Conservation (phyloP, 2,113 vertebrate species). For the Columba janthina region DNA sequence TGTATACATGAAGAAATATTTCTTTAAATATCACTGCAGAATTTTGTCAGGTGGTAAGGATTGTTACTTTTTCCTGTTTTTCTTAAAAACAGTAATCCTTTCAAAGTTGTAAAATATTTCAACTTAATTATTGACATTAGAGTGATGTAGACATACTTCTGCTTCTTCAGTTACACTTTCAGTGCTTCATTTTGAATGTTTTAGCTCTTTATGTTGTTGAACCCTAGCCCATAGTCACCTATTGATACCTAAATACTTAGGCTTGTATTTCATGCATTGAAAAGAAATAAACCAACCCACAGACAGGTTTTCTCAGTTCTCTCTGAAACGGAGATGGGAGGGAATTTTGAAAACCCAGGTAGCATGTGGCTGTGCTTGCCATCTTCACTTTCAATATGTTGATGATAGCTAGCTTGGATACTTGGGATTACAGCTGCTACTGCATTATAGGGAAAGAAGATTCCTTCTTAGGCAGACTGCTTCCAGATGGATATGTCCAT, state of each 20-base stretch:
- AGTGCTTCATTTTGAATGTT: background rate
- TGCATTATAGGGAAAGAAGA: background rate
- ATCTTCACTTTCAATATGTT: rapidly evolving
- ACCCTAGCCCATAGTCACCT: background rate
- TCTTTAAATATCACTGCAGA: background rate
- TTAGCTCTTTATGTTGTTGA: background rate
- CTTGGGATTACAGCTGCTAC: background rate
- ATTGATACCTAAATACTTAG: background rate
- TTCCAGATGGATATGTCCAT: rapidly evolving
- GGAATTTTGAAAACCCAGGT: background rate
- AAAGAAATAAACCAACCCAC: background rate
- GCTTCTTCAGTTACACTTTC: background rate
- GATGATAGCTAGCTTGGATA: background rate
- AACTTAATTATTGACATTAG: background rate
- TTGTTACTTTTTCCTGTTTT: background rate
- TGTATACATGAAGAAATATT: background rate
- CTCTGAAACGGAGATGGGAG: background rate
- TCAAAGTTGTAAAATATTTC: background rate
- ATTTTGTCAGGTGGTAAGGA: background rate
- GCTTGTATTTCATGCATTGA: background rate
- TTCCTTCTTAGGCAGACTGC: background rate
- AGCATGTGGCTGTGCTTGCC: background rate
- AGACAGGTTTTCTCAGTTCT: background rate
- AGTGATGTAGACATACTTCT: background rate
- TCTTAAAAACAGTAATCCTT: background rate